phyloP scores from a whole-genome alignment of 2,797 vertebrate species.

The Platalea minor region DNA sequence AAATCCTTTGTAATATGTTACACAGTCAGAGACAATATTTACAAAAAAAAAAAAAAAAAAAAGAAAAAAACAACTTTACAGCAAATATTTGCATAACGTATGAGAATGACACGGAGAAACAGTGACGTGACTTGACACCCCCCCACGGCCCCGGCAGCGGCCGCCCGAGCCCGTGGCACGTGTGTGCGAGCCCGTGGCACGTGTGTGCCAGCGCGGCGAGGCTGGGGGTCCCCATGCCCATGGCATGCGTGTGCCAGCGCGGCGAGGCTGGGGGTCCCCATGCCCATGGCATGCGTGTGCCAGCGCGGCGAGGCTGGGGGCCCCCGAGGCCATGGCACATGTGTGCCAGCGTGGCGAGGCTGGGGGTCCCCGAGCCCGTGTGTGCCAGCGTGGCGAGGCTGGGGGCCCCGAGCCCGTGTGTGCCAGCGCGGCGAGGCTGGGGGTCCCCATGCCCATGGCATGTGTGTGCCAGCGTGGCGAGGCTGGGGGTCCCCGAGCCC shows the following conservation, averaged over 20 bases:
- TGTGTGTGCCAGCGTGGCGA: too few species aligned
- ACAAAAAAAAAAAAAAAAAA: constrained; percentile 74
- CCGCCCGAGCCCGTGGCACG: not conserved
- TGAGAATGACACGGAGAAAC: constrained; percentile 39
- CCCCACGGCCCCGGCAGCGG: constrained; percentile 41
- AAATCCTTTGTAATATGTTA: constrained; percentile 89
- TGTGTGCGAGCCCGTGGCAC: too few species aligned
- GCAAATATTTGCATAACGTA: constrained; percentile 73
- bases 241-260: too few species aligned
- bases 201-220: too few species aligned
- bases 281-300: too few species aligned
- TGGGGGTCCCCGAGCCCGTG: not conserved
- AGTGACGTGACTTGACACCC: not conserved
- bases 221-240: too few species aligned
- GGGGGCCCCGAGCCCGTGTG: not conserved
- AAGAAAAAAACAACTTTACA: constrained; percentile 71
- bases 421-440: too few species aligned
- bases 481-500: not conserved
- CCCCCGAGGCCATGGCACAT: too few species aligned
- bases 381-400: not conserved
- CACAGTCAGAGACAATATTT: constrained; percentile 86
- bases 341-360: too few species aligned
- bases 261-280: too few species aligned
- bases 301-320: too few species aligned
- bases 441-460: too few species aligned